Conservation (phyloP, 2,888 invertebrate species). For the Girardia tigrina region DNA sequence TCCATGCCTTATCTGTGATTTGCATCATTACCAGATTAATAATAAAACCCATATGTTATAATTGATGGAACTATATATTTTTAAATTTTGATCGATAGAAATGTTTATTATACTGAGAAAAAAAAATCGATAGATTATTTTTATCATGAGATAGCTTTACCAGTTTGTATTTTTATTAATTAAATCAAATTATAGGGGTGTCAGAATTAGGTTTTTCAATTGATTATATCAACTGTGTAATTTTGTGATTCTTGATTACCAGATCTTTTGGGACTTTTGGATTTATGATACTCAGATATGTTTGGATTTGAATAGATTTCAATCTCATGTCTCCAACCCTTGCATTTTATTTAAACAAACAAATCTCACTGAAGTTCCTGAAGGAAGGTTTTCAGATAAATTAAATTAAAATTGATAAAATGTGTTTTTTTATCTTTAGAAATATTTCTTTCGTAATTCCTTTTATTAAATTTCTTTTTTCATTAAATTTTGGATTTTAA, state of each 20-base stretch:
- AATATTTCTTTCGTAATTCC: no score
- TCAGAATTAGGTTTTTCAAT: slow-evolving; percentile 17
- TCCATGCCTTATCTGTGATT: slow-evolving; percentile 17
- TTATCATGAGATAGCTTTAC: slow-evolving; percentile 23
- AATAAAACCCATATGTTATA: neutral
- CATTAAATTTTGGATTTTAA: no score
- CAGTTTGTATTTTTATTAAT: slow-evolving; percentile 20
- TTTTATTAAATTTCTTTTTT: no score
- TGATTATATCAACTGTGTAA: slow-evolving; percentile 23
- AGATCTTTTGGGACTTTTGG: neutral
- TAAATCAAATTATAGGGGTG: slow-evolving; percentile 21
- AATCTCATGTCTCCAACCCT: slow-evolving; percentile 18
- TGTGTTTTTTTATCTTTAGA: no score
- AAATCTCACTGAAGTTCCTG: no score
- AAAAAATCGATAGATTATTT: slow-evolving; percentile 23
- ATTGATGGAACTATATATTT: slow-evolving; percentile 7
- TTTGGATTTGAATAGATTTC: slow-evolving; percentile 23
- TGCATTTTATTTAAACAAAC: no score
- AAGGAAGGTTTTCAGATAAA: no score
- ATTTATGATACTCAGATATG: slow-evolving; percentile 23
- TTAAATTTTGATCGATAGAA: slow-evolving; percentile 19
- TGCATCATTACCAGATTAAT: neutral
- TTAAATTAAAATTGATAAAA: no score
- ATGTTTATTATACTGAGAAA: slow-evolving; percentile 23
- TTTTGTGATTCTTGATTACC: slow-evolving; percentile 14